Base-by-base conservation (phyloP, 92 coral and sea anemone genomes). In the Actinernus sp. region DNA sequence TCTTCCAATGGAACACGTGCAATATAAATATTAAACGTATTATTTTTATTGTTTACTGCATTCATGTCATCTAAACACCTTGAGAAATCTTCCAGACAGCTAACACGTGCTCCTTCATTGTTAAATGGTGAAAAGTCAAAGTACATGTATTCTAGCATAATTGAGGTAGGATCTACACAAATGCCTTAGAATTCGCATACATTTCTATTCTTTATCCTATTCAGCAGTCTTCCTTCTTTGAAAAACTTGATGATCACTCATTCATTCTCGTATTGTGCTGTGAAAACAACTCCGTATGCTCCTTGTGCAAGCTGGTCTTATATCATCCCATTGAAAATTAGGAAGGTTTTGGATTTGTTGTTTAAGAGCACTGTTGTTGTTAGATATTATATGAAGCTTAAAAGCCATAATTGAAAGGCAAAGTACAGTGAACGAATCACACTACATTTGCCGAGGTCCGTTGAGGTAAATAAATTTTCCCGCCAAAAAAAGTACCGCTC, bases 51-150 rank as follows among this genome's bases (percentile, higher is more conserved):
- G n/a, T n/a, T n/a, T n/a, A 76, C 26, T 16, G 75, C 67, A 26
- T 65, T 30, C 50, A 39, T 47, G 32, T 49, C 46, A 40, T 79
- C 67, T 22, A 61, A 40, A 5, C 45, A 48, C 6, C 33, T 25
- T 9, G 61, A 30, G 6, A 79, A 39, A 21, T 79, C 61, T n/a
- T 71, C 79, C 13, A 79, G 56, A 27, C 79, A 61, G 65, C 63
- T 69, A 9, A 79, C 86, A 40, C 73, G 63, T 49, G 60, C 8
- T 21, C 19, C 31, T n/a, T 41, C 76, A 22, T 36, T 31, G 24
- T 9, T 11, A 49, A 60, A 72, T 8, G 49, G 60, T 2, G 61
- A 19, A 31, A 72, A 59, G 27, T 72, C 71, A 58, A 59, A 72
- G 36, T 19, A 72, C 20, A 72, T 21, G 20, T 69, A 72, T 9